Evolutionary conservation across 2,797 vertebrate genomes (phyloP).

Genomic region (Strix occidentalis): DNA sequence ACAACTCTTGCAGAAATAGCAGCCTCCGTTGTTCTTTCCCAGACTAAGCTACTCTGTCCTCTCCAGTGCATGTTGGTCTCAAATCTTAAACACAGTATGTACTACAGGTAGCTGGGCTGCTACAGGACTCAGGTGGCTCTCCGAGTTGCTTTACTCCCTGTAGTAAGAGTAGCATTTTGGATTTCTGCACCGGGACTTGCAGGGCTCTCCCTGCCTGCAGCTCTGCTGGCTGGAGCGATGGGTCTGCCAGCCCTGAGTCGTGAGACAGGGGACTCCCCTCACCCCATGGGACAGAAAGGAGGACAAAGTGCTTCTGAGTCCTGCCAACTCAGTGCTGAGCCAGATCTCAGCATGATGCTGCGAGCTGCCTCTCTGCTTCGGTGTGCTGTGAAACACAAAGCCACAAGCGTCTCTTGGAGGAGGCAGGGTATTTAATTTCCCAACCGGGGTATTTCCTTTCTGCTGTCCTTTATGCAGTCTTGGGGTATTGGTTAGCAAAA

Average conservation of each 20-base stretch:
- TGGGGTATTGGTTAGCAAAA: not conserved
- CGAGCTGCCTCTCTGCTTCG: not conserved
- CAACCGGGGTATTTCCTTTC: not conserved
- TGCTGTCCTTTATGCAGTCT: not conserved
- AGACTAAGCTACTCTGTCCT: not conserved
- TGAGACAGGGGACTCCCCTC: not conserved
- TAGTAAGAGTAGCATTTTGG: not conserved
- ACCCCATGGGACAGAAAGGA: not conserved
- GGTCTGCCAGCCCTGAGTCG: not conserved
- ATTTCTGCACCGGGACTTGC: not conserved
- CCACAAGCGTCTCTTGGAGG: not conserved
- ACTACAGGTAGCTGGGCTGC: not conserved
- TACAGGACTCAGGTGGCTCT: not conserved
- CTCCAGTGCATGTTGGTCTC: not conserved
- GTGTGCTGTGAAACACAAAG: not conserved
- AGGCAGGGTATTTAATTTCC: not conserved
- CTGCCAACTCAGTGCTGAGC: not conserved
- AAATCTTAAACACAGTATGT: not conserved
- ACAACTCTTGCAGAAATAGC: not conserved
- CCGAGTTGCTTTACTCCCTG: not conserved
- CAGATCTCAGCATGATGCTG: not conserved
- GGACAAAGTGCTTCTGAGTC: not conserved
- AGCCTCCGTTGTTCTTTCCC: not conserved
- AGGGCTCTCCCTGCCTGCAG: not conserved
- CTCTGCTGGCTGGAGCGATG: not conserved